Conservation (phyloP, 1,140 invertebrate species). For the Periplaneta americana region DNA sequence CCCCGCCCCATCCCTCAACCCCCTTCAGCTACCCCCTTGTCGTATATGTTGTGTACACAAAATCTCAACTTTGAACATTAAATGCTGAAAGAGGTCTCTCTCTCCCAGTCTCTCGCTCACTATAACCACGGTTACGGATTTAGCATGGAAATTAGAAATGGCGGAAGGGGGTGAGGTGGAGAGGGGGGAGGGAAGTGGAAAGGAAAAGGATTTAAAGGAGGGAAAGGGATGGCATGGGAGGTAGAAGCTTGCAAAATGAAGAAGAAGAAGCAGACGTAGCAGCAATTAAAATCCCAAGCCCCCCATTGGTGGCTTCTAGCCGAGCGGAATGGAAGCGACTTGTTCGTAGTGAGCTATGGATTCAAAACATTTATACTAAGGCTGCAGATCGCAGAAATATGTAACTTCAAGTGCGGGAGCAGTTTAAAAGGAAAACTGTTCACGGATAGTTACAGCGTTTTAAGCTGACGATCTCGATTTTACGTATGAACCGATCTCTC, state of each 20-base stretch:
- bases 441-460: no score
- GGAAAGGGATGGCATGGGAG: not conserved
- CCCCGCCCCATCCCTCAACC: no score
- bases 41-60: not conserved
- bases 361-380: not conserved
- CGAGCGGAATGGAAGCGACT: not conserved
- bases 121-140: constrained; percentile 2
- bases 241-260: not conserved
- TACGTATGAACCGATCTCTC: not conserved
- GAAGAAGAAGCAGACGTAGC: not conserved
- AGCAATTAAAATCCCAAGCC: constrained; percentile 10
- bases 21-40: not conserved
- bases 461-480: not conserved
- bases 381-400: not conserved
- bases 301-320: not conserved
- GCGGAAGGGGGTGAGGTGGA: not conserved
- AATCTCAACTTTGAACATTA: constrained; percentile 14
- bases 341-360: not conserved
- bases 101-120: not conserved
- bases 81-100: not conserved
- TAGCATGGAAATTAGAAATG: constrained; percentile 13
- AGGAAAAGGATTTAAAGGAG: not conserved
- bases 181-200: not conserved
- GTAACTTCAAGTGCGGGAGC: not conserved
- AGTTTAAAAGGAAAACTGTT: no score